A percentile compares a stretch with the other conserved stretches of the same genome.
Conservation (phyloP, 2,113 vertebrate genomes). For the Bufo gargarizans region DNA sequence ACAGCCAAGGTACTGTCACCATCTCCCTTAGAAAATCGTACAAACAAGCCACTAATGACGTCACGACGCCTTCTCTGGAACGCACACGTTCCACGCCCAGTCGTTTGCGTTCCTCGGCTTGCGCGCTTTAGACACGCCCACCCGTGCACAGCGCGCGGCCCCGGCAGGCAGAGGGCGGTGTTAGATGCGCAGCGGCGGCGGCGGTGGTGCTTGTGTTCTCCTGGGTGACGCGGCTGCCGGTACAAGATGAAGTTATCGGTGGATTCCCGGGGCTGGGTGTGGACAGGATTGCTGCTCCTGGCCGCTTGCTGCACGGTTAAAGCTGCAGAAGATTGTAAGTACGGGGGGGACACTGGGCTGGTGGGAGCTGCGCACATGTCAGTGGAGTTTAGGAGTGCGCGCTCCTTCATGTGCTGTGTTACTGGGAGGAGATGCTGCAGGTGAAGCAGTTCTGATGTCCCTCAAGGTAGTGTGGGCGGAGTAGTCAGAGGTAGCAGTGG, state of each 20-base stretch:
- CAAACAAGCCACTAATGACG: neutral
- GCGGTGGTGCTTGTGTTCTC: neutral
- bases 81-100: neutral
- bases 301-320: neutral
- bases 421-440: no score
- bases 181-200: neutral
- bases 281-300: constrained; percentile 11
- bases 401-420: neutral
- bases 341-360: neutral
- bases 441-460: no score
- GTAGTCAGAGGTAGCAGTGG: no score
- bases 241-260: constrained; percentile 6
- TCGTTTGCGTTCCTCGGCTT: constrained; percentile 7
- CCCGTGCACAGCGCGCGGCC: neutral
- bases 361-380: neutral
- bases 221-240: neutral
- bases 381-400: neutral
- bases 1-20: no score
- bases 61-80: neutral
- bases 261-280: neutral
- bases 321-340: neutral
- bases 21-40: no score
- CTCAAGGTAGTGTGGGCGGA: no score
- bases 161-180: neutral
- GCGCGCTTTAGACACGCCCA: neutral